Conservation (phyloP, 2,113 vertebrate species). For the Pangasianodon hypophthalmus region DNA sequence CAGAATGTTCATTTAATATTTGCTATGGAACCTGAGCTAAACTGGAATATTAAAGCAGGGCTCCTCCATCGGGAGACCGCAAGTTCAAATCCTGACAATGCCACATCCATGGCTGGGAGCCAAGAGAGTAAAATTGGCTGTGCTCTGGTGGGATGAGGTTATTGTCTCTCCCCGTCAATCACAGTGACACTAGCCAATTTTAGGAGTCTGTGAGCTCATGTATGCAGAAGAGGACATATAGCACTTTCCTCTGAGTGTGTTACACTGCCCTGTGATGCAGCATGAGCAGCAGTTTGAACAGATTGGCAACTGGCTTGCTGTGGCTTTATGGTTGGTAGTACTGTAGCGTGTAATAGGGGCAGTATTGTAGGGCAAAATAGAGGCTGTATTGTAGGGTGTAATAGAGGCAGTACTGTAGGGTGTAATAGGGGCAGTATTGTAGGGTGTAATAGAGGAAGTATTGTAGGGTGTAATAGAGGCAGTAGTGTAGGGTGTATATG, state of each 20-base stretch:
- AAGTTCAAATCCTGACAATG: background rate
- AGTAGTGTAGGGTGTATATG: no score
- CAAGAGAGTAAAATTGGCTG: no score
- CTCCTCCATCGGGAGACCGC: background rate
- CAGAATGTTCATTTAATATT: background rate
- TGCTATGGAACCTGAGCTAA: background rate
- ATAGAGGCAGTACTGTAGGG: no score
- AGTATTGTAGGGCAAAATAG: no score
- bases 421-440: no score
- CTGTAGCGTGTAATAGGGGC: background rate
- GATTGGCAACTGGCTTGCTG: background rate
- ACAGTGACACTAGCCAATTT: background rate
- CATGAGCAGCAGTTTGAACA: background rate
- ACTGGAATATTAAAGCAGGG: background rate
- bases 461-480: no score
- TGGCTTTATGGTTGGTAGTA: background rate
- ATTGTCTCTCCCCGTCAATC: background rate
- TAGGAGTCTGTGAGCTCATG: background rate
- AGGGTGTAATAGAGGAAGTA: no score
- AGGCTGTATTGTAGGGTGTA: no score
- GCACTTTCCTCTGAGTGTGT: background rate
- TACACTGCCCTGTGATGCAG: background rate
- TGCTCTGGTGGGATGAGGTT: background rate
- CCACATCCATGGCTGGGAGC: background rate
- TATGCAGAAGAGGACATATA: background rate